phyloP scores from a whole-genome alignment of 1,140 invertebrate species.

The Thaumatotibia leucotreta region DNA sequence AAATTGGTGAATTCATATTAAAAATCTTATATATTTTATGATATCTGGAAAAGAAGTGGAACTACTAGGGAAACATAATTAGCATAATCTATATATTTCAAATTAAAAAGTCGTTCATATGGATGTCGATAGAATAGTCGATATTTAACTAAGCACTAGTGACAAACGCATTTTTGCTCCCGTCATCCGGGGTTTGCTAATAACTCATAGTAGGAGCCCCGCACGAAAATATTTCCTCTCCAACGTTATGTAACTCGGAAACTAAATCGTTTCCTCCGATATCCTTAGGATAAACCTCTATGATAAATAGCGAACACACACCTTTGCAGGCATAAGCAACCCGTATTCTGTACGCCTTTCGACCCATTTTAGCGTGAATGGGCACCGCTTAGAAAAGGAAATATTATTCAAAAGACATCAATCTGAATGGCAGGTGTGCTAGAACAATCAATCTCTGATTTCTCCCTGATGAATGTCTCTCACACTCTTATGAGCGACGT shows the following conservation, averaged over 20 bases:
- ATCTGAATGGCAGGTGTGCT: constrained; percentile 4
- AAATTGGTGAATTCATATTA: too few relatives aligned
- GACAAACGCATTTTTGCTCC: too few relatives aligned
- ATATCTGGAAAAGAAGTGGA: too few relatives aligned
- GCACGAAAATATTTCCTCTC: constrained; percentile 8
- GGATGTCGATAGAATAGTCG: too few relatives aligned
- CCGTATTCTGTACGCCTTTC: neutral
- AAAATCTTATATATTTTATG: too few relatives aligned
- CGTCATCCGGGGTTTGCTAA: too few relatives aligned
- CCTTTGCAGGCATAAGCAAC: neutral
- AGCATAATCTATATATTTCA: too few relatives aligned
- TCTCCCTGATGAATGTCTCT: neutral
- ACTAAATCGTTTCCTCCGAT: constrained; percentile 7
- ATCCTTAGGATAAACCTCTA: neutral
- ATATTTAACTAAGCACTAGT: too few relatives aligned
- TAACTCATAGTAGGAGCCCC: too few relatives aligned
- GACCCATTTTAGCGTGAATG: neutral
- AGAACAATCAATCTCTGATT: constrained; percentile 13
- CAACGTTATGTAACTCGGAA: neutral
- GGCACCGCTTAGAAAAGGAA: constrained; percentile 1
- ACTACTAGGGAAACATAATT: too few relatives aligned
- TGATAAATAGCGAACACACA: neutral
- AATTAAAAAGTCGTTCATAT: too few relatives aligned
- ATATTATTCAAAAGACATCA: constrained; percentile 14
- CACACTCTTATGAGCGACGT: neutral